These are phyloP conservation scores for Bhutanitis thaidina DNA, from an alignment of 2,888 invertebrate genomes.

Conservation along the genomic window DNA sequence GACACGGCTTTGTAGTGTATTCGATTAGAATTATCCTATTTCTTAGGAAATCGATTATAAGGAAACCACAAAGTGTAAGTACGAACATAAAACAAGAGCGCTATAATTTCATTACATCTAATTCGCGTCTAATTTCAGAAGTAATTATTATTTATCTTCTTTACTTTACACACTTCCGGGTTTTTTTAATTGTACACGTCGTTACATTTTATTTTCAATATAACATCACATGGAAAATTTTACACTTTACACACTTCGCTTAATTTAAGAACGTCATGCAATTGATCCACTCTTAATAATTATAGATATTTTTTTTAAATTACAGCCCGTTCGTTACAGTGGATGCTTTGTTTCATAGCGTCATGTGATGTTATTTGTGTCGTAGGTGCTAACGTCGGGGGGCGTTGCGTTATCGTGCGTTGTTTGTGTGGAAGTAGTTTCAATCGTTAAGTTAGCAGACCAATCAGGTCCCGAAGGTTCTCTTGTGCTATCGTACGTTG, in stretches of 20 bases:
- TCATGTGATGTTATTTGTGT: constrained; percentile 15
- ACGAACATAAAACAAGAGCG: neutral
- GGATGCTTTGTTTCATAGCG: neutral
- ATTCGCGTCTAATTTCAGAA: neutral
- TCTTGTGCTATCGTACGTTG: constrained; percentile 26
- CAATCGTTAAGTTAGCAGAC: constrained; percentile 22
- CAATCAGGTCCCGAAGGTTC: constrained; percentile 21
- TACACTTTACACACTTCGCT: neutral
- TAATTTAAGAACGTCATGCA: constrained; percentile 4
- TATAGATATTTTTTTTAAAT: neutral
- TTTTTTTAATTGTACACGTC: too few species aligned
- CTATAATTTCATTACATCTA: neutral
- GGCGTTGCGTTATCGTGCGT: constrained; percentile 25
- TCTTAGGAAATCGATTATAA: neutral
- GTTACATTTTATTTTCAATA: neutral
- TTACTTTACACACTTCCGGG: neutral
- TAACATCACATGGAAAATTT: neutral
- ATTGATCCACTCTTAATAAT: neutral
- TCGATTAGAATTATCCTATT: neutral
- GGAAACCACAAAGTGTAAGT: neutral
- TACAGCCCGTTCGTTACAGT: constrained; percentile 10
- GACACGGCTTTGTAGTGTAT: neutral
- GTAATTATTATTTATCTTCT: neutral
- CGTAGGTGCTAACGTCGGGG: constrained; percentile 14
- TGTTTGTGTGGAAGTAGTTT: constrained; percentile 21